These are phyloP conservation scores for Microctonus aethiopoides DNA, from an alignment of 2,888 invertebrate genomes.

Conservation along the genomic window DNA sequence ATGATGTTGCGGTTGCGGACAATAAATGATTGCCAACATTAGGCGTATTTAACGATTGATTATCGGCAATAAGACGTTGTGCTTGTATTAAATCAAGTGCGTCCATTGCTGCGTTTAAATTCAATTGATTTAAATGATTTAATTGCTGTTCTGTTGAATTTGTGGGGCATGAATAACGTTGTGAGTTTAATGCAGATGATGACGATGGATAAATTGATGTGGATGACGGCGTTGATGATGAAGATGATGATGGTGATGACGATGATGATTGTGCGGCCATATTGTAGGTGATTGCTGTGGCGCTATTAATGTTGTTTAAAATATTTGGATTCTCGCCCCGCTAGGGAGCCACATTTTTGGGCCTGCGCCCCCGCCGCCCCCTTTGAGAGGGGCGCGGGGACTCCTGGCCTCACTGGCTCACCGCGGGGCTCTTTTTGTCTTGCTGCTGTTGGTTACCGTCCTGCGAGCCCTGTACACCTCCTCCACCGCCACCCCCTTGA, in stretches of 20 bases:
- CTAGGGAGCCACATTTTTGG: conserved; percentile 68
- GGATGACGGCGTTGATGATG: conserved; percentile 24
- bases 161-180: conserved; percentile 42
- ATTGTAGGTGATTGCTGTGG: conserved; percentile 48
- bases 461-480: conserved; percentile 68
- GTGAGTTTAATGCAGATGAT: neutral
- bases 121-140: neutral
- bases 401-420: conserved; percentile 78
- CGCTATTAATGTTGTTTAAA: conserved; percentile 54
- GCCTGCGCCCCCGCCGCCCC: conserved; percentile 68
- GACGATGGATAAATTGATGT: conserved; percentile 19
- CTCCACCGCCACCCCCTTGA: conserved; percentile 62
- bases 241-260: conserved; percentile 35
- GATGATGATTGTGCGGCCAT: conserved; percentile 35
- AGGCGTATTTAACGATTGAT: neutral
- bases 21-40: neutral
- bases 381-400: conserved; percentile 68
- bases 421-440: conserved; percentile 85
- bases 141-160: conserved; percentile 42
- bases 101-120: neutral
- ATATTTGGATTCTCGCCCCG: conserved; percentile 65
- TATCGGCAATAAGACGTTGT: neutral
- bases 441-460: conserved; percentile 78
- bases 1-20: neutral
- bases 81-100: neutral